Base-by-base conservation (phyloP, 2,113 vertebrate genomes). In the Serinus canaria region DNA sequence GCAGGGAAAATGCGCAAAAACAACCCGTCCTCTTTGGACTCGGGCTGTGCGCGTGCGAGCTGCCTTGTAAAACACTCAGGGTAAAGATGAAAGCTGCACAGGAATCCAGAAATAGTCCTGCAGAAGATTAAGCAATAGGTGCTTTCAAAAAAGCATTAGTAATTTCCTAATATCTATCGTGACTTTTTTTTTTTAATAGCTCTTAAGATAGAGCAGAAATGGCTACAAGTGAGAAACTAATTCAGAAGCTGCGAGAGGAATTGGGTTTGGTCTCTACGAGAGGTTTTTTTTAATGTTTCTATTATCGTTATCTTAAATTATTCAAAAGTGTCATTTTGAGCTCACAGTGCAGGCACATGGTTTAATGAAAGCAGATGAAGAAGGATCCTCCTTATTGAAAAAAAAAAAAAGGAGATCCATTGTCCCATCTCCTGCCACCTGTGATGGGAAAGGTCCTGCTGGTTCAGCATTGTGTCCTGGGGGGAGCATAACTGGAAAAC, bases 221-320 rank as follows among this genome's bases (percentile, higher is more conserved):
- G 85, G 92, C 88, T 96, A 93, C 92, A 89, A 92, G 95, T 1
- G 12, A 85, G 58, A 92, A 95, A 83, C 90, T 96, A 95, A 95
- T 96, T 96, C 93, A 90, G 90, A 90, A 88, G 76, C 93, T 83
- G 79, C 0, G 6, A 92, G 73, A 96, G 92, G 69, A 93, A 75
- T 77, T 0, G 13, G 79, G 95, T 80, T 92, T 83, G 85, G 92
- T 90, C 92, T 94, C 85, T 68, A 31, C 0, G 11, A 96, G 90
- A 83, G 63, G 7, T 11, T 69, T 90, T 91, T 96, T 94, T 90
- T 79, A 81, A 85, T 92, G 86, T 83, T 94, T 95, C 94, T 95
- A 93, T 96, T 97, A 95, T 97, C 68, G 30, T 92, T 95, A 95
- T 95, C 92, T 93, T 92, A 90, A 96, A 92, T 94, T 92, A 97